Percentiles rank a stretch among this genome's conserved stretches.
Conservation (phyloP, 1,140 invertebrate genomes). For the Cydia pomonella region DNA sequence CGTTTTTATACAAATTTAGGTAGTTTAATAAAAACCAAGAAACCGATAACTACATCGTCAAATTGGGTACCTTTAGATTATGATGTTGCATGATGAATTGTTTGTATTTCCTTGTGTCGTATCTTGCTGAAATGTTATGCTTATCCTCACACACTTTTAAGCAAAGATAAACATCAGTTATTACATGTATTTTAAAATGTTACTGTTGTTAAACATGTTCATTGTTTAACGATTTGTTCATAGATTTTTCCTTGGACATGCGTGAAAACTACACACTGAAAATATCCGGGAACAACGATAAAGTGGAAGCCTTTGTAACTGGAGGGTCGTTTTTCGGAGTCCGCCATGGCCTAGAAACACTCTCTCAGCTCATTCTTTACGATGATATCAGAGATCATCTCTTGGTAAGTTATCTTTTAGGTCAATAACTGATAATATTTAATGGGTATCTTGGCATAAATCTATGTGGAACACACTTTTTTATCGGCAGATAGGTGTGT, state of each 20-base stretch:
- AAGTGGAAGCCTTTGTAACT: constrained; percentile 82
- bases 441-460: not conserved
- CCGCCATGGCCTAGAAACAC: constrained; percentile 89
- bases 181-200: too few species aligned
- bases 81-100: too few species aligned
- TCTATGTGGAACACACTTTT: not conserved
- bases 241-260: constrained; percentile 80
- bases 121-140: too few species aligned
- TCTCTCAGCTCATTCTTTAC: constrained; percentile 88
- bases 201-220: not conserved
- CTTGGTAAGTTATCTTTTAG: constrained; percentile 64
- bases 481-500: not conserved
- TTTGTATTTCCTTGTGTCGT: too few species aligned
- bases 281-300: constrained; percentile 74
- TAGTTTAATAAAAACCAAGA: too few species aligned
- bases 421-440: not conserved
- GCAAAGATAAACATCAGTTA: too few species aligned
- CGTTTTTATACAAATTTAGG: not conserved
- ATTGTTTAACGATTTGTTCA: constrained; percentile 19
- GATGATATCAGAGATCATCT: constrained; percentile 83
- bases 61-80: too few species aligned
- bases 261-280: constrained; percentile 86
- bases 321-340: constrained; percentile 87
- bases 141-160: too few species aligned
- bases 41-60: too few species aligned